Base-by-base conservation (phyloP, 2,797 vertebrate species). In the Nannoperca obscura region DNA sequence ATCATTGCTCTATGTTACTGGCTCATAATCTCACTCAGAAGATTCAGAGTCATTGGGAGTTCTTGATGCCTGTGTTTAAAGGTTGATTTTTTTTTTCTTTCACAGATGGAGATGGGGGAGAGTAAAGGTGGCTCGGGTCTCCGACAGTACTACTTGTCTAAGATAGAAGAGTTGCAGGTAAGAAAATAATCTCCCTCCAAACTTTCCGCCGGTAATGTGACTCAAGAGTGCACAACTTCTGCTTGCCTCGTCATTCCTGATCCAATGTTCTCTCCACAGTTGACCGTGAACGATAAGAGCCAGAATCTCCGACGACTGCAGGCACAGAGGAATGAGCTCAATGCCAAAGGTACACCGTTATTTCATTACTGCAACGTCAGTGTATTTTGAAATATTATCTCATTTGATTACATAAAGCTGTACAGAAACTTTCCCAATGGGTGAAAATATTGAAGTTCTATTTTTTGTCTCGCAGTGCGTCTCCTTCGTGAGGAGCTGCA, bases 91-190 rank as follows among this genome's bases (percentile, higher is more conserved):
- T 2, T 55, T 62, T 32, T 4, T 1, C 38, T 59, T 79, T 42
- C 13, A 55, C 90, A 99, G 98, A 99, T 99, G 97, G 98, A 99
- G 84, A 93, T 97, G 95, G 98, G 98, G 30, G 98, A 99, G 2
- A 95, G 95, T 52, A 99, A 98, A 90, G 96, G 97, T 3, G 98
- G 98, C 72, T 94, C 96, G 1, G 98, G 98, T 36, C 96, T 99
- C 11, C 94, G 97, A 14, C 98, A 99, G 60, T 99, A 99, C 92
- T 99, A 99, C 79, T 92, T 99, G 76, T 99, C 98, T 34, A 99
- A 99, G 93, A 99, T 99, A 60, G 98, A 99, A 85, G 98, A 99
- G 85, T 93, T 99, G 46, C 98, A 99, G 96, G 98, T 99, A 88
- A 96, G 81, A 19, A 32, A 36, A 32, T 40, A 7, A 50, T 13